Evolutionary conservation across 2,888 invertebrate species (phyloP), one percentile per base, ranked within the genome.

Genomic region (Drosophila borborema): DNA sequence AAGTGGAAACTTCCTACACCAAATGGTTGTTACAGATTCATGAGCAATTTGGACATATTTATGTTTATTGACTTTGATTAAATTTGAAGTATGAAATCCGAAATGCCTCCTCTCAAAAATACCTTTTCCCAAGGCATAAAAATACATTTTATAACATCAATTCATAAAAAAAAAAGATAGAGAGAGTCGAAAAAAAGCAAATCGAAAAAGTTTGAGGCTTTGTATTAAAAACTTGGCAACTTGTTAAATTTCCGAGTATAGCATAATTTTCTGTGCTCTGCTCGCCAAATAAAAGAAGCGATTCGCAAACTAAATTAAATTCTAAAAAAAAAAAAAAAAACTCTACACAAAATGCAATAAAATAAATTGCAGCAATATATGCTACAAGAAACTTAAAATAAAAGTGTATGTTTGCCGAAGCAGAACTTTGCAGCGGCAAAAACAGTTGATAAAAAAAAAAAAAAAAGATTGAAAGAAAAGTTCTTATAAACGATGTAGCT

Each of bases 281-380:
- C 41, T 59, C 58, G 43, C 48, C 64, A 55, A 72, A 74, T 64
- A 66, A 58, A 66, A 68, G 63, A 68, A 75, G 54, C 60, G 58
- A 68, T 74, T 64, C 70, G 59, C 58, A 62, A 82, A 86, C 86
- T 80, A 83, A 87, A 87, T 90, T 81, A 86, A 87, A 90, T 86
- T 75, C 80, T 61, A 74, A 45, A 46, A 43, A 40, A 55, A 56
- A 55, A 56, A 71, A 79, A 56, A 56, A 58, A 46, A 69, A 81
- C 81, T 81, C 77, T 72, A 82, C 72, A 70, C 79, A 68, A 86
- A 89, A 90, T 81, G 82, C 89, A 89, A 89, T 88, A 87, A 91
- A 90, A 90, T 87, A 90, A 90, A 91, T 91, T 89, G 86, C 86
- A 86, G 78, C 87, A 87, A 90, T 82, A 87, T 90, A 71, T 76